phyloP scores from a whole-genome alignment of 2,888 invertebrate species.

The Caenorhabditis afra region DNA sequence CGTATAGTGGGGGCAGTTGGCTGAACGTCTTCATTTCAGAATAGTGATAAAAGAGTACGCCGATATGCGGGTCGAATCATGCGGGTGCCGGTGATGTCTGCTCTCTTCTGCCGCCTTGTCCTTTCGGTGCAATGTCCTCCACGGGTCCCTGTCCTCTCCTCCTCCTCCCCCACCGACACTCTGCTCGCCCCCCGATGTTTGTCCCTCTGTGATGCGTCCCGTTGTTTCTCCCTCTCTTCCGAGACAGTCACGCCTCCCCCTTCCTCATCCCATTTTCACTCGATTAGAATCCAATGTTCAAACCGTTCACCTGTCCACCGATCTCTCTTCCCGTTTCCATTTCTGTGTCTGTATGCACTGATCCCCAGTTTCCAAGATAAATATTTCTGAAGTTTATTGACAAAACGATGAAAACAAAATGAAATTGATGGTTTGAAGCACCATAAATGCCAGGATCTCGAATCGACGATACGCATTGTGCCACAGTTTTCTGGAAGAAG shows the following conservation, averaged over 20 bases:
- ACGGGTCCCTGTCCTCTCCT: constrained; percentile 30
- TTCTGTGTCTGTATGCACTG: constrained; percentile 41
- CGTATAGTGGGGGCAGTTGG: background rate
- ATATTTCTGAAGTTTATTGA: constrained; percentile 38
- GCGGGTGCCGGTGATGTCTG: constrained; percentile 86
- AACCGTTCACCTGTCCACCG: constrained; percentile 33
- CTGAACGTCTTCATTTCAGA: constrained; percentile 86
- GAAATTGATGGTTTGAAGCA: constrained; percentile 48
- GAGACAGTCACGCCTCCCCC: constrained; percentile 23
- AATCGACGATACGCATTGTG: constrained; percentile 43
- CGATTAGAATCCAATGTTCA: constrained; percentile 52
- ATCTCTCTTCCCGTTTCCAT: constrained; percentile 22
- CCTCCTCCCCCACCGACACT: constrained; percentile 23
- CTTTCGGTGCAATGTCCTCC: constrained; percentile 30
- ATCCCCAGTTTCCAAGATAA: constrained; percentile 30
- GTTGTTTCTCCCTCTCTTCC: constrained; percentile 26
- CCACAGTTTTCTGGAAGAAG: constrained; percentile 49
- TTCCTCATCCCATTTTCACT: constrained; percentile 33
- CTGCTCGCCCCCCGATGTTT: constrained; percentile 34
- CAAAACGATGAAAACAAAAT: constrained; percentile 44
- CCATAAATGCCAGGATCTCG: constrained; percentile 36
- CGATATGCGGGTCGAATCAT: constrained; percentile 98
- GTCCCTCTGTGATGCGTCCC: constrained; percentile 33
- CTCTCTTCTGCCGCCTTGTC: background rate
- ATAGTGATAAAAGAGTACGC: constrained; percentile 95